Conservation (phyloP, 2,797 vertebrate species). For the Aselliscus stoliczkanus region DNA sequence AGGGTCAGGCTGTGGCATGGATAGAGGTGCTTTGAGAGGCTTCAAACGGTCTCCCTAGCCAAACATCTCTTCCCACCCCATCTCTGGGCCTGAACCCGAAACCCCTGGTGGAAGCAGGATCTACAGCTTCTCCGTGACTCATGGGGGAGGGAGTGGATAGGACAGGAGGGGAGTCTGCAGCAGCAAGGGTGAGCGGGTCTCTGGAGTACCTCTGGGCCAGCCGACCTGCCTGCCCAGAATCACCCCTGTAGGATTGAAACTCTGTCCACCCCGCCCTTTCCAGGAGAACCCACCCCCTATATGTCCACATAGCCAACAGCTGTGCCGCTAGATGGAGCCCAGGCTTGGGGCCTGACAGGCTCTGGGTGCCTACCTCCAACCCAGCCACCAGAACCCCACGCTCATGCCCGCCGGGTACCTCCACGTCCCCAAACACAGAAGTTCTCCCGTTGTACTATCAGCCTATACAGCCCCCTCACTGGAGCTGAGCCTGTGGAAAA, state of each 20-base stretch:
- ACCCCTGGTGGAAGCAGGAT: rapidly evolving
- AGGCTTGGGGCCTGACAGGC: not conserved
- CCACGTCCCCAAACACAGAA: rapidly evolving
- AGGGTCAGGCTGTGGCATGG: not conserved
- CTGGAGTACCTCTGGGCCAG: not conserved
- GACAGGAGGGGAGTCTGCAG: rapidly evolving
- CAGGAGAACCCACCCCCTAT: rapidly evolving
- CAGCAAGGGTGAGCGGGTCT: no score
- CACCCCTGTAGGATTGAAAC: not conserved
- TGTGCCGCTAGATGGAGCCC: not conserved
- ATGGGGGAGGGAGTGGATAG: rapidly evolving
- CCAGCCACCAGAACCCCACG: rapidly evolving
- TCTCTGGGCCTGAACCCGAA: not conserved
- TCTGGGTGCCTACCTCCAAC: not conserved
- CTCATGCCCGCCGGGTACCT: not conserved
- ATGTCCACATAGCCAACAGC: not conserved
- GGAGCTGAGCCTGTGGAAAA: not conserved
- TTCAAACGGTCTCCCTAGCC: not conserved
- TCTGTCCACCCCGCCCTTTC: not conserved
- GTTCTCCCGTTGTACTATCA: no score
- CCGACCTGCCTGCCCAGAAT: not conserved
- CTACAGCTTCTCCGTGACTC: not conserved
- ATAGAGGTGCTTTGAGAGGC: not conserved
- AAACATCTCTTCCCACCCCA: not conserved
- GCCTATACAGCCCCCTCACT: not conserved